These are phyloP conservation scores for Anhinga rufa DNA, from an alignment of 2,113 vertebrate species.

Conservation along the genomic window DNA sequence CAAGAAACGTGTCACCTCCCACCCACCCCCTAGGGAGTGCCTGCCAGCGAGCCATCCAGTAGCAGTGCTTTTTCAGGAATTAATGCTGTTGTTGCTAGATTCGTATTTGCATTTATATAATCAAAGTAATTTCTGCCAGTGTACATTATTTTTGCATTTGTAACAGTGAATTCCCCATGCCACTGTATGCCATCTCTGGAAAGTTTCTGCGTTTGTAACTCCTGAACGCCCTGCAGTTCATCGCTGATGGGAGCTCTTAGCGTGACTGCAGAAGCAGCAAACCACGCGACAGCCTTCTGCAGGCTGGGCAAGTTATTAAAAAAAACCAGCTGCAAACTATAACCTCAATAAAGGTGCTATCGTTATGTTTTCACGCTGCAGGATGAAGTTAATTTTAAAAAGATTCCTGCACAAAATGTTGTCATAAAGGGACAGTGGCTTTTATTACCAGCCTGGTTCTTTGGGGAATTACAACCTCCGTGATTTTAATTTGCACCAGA, in stretches of 20 bases:
- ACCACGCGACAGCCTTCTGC: not conserved
- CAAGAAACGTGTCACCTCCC: not conserved
- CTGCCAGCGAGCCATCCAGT: fast-evolving
- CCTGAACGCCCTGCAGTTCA: not conserved
- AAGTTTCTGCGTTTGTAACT: not conserved
- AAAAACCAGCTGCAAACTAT: not conserved
- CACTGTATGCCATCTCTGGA: not conserved
- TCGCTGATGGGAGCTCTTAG: not conserved
- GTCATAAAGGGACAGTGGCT: not conserved
- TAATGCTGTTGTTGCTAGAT: not conserved
- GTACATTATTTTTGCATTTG: not conserved
- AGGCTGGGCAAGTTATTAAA: not conserved
- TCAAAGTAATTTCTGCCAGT: not conserved
- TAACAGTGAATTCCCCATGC: not conserved
- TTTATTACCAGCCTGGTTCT: conserved; percentile 14
- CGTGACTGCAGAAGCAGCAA: not conserved
- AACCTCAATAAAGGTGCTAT: not conserved
- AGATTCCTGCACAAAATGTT: not conserved
- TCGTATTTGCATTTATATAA: not conserved
- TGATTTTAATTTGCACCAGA: conserved; percentile 24
- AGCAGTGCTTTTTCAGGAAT: not conserved
- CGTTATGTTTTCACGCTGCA: not conserved
- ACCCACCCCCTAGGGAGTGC: not conserved
- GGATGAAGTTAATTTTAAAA: conserved; percentile 30
- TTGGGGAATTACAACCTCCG: conserved; percentile 17